Evolutionary conservation across 1,140 invertebrate genomes (phyloP), one percentile per base, ranked within the genome.

Genomic region (Magallana ariakensis): DNA sequence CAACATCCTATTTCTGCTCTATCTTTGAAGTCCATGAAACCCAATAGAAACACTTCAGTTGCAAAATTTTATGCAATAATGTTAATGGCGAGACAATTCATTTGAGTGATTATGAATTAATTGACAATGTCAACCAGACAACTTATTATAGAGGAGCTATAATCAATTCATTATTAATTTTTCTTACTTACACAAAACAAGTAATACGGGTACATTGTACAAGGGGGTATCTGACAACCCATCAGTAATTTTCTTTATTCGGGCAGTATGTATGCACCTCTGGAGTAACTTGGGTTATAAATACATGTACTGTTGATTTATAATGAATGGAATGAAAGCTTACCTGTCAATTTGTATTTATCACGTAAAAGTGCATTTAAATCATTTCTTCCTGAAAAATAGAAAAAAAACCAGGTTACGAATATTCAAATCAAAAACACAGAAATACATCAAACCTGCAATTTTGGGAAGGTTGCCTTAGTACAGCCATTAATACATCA

Each of bases 1-100:
- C 66, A 33, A 75, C 66, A 75, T 75, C 66, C 22, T 75, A 75
- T 26, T 75, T 33, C 33, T 75, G 66, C 66, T 26, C 22, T 75
- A 75, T 75, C 66, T 75, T 75, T 75, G 66, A 75, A 46, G 66
- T 75, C 22, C 66, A 26, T 10, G 22, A 75, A 75, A 75, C 66
- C 66, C 66, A 75, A 75, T 75, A 19, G 22, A 75, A 75, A 46
- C 66, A 1, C 66, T 26, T 75, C 66, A 33, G 11, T 10, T 26
- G 66, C 66, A 75, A 75, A 75, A 75, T 75, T 26, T 75, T 75
- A 75, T 75, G 66, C 66, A 75, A 22, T 33, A 75, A 75, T 75
- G 66, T 75, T 26, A 75, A 75, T 75, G 66, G 66, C 66, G 10
- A 75, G 66, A 75, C 66, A 75, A 75, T 75, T 33, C 19, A 75